A percentile compares a stretch with the other conserved stretches of the same genome.
These are phyloP conservation scores for Monopterus albus DNA, from an alignment of 2,113 vertebrate genomes.

Conservation along the genomic window DNA sequence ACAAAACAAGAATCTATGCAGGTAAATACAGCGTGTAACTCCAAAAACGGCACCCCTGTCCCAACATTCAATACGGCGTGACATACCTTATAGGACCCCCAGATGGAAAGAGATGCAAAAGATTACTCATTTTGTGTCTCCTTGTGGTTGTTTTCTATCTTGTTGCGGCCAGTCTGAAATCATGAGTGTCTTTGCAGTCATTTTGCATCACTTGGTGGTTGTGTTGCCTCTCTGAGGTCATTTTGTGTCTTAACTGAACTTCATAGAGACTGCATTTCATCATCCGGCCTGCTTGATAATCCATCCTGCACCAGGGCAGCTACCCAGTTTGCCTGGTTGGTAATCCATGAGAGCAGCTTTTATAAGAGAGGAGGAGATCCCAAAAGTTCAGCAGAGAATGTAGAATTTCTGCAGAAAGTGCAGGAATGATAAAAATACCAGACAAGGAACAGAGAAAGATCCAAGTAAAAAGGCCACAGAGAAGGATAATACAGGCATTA, in stretches of 20 bases:
- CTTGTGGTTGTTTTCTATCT: neutral
- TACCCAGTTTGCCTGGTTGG: neutral
- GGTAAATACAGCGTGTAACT: too few species aligned
- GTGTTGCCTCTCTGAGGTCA: too few species aligned
- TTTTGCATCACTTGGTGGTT: too few species aligned
- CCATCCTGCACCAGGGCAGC: neutral
- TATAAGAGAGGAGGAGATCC: neutral
- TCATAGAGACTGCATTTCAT: too few species aligned
- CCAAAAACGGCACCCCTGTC: too few species aligned
- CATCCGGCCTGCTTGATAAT: neutral
- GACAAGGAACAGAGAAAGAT: neutral
- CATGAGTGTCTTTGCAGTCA: neutral
- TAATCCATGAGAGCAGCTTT: conserved; percentile 19
- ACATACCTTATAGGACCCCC: too few species aligned
- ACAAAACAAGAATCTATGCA: too few species aligned
- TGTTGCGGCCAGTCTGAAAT: neutral
- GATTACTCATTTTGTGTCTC: too few species aligned
- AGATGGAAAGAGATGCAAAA: too few species aligned
- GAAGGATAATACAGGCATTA: neutral
- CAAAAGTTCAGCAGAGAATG: neutral
- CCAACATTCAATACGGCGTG: too few species aligned
- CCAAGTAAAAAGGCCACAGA: conserved; percentile 23
- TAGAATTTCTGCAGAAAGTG: neutral
- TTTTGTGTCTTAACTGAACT: too few species aligned
- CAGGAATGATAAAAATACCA: neutral